Percentiles rank a stretch among this genome's conserved stretches.
Evolutionary conservation across 2,888 invertebrate species (phyloP).

Genomic region (Rhagonycha fulva): DNA sequence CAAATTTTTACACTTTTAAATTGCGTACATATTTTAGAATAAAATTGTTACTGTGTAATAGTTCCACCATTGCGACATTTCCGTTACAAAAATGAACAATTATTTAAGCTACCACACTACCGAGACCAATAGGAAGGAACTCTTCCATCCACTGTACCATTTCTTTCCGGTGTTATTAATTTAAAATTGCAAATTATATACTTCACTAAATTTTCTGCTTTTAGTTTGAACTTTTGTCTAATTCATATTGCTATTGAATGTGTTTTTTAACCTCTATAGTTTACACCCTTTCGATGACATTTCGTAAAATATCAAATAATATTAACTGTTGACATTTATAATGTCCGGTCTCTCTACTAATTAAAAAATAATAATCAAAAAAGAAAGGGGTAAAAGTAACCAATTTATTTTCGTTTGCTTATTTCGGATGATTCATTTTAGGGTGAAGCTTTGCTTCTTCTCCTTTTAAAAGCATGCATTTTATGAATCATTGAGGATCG

Average conservation of each 20-base stretch:
- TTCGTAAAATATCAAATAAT: background rate
- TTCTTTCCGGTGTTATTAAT: background rate
- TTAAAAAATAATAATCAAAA: too few species aligned
- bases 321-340: background rate
- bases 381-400: too few species aligned
- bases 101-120: slow-evolving; percentile 18
- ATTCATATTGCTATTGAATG: background rate
- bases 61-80: slow-evolving; percentile 20
- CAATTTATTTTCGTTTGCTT: background rate
- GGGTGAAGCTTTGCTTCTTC: background rate
- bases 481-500: background rate
- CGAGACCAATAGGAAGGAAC: background rate
- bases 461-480: background rate
- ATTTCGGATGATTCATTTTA: background rate
- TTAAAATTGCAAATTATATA: background rate
- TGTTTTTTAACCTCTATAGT: background rate
- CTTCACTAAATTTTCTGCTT: background rate
- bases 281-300: background rate
- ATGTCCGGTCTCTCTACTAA: background rate
- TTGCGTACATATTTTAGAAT: background rate
- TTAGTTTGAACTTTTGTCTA: background rate
- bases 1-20: background rate
- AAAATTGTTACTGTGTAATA: background rate
- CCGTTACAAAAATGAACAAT: slow-evolving; percentile 20
- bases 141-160: background rate